Conservation (phyloP, 2,797 vertebrate species). For the Melanotaenia pygmaea region DNA sequence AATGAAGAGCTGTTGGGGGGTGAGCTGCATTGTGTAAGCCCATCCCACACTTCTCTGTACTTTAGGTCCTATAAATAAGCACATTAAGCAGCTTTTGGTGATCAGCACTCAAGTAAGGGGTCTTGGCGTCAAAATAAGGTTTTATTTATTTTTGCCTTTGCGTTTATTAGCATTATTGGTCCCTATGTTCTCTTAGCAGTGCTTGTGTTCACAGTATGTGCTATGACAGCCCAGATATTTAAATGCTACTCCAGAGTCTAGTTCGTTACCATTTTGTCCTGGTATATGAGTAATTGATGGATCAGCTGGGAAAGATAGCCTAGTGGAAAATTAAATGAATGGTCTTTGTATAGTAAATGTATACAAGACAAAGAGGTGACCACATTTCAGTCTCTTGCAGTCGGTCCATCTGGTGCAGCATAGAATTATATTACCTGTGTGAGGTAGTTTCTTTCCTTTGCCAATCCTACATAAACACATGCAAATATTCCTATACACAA, state of each 20-base stretch:
- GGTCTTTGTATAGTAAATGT: constrained; percentile 4
- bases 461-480: constrained; percentile 10
- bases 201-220: background rate
- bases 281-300: constrained; percentile 11
- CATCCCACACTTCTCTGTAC: background rate
- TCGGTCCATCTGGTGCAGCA: constrained; percentile 39
- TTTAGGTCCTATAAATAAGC: background rate
- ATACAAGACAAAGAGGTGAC: constrained; percentile 6
- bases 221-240: background rate
- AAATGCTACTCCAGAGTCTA: background rate
- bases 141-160: constrained; percentile 16
- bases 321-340: background rate
- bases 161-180: constrained; percentile 4
- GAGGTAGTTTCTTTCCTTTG: constrained; percentile 39
- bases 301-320: background rate
- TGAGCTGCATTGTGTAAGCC: background rate
- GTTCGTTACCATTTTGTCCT: constrained; percentile 12
- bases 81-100: constrained; percentile 5
- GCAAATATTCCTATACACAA: constrained; percentile 7
- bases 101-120: constrained; percentile 7
- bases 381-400: constrained; percentile 22
- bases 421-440: constrained; percentile 43
- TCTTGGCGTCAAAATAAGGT: constrained; percentile 9
- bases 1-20: constrained; percentile 33
- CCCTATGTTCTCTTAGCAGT: constrained; percentile 1